These are phyloP conservation scores for Aphodius granarius DNA, from an alignment of 2,888 invertebrate species.

Conservation along the genomic window DNA sequence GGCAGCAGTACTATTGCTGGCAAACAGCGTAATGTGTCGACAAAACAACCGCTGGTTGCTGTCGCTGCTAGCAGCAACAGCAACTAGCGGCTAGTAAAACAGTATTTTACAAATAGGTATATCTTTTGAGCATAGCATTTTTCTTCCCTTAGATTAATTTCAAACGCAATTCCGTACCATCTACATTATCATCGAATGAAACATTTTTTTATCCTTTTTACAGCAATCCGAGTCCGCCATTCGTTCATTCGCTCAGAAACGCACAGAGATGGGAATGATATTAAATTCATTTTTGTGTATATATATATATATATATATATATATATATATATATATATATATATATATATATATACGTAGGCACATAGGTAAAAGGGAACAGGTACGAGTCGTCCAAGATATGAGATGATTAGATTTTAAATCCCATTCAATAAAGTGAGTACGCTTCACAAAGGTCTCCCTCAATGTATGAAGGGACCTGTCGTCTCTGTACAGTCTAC, in stretches of 20 bases:
- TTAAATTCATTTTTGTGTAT: not conserved
- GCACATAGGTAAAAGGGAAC: not conserved
- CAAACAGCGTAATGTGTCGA: too few relatives aligned
- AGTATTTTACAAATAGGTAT: too few relatives aligned
- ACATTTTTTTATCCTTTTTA: not conserved
- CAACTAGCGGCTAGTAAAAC: too few relatives aligned
- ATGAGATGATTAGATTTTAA: not conserved
- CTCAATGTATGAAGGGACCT: not conserved
- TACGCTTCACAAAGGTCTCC: not conserved
- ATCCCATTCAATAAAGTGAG: not conserved
- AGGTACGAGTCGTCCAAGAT: not conserved
- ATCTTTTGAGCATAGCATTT: too few relatives aligned
- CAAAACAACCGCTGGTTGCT: too few relatives aligned
- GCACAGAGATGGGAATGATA: not conserved
- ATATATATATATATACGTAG: too few relatives aligned
- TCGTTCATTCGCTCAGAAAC: not conserved
- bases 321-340: too few relatives aligned
- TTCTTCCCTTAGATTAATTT: too few relatives aligned
- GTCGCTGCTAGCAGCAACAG: too few relatives aligned
- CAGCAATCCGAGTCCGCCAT: not conserved
- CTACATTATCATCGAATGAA: not conserved
- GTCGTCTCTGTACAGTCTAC: not conserved
- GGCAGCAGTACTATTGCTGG: too few relatives aligned
- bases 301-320: too few relatives aligned
- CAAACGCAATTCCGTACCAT: not conserved